These are phyloP conservation scores for Drosophila neutralis DNA, from an alignment of 2,888 invertebrate species.

Conservation along the genomic window DNA sequence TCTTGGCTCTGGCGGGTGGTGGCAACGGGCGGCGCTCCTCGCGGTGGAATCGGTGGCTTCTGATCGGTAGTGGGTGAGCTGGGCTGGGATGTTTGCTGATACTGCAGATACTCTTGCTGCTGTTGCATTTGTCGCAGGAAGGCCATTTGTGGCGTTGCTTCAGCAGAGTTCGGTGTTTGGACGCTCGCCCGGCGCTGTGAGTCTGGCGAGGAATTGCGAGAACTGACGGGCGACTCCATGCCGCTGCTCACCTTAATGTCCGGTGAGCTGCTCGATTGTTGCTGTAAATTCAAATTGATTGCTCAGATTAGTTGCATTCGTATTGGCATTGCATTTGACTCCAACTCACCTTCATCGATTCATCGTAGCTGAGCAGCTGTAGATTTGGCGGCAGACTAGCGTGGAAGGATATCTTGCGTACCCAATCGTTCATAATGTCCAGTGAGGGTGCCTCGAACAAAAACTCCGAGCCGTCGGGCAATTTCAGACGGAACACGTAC, in stretches of 20 bases:
- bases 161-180: slow-evolving; percentile 80
- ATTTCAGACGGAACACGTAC: slow-evolving; percentile 94
- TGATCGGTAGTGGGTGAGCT: slow-evolving; percentile 84
- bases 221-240: slow-evolving; percentile 86
- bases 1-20: slow-evolving; percentile 85
- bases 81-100: slow-evolving; percentile 67
- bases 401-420: slow-evolving; percentile 96
- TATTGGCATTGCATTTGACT: not conserved
- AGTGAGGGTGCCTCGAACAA: slow-evolving; percentile 92
- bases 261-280: slow-evolving; percentile 84
- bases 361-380: slow-evolving; percentile 93
- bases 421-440: slow-evolving; percentile 94
- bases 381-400: slow-evolving; percentile 95
- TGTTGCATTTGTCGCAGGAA: slow-evolving; percentile 85
- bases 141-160: slow-evolving; percentile 86
- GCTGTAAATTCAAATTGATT: slow-evolving; percentile 61
- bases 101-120: slow-evolving; percentile 71
- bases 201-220: slow-evolving; percentile 86
- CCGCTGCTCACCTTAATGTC: slow-evolving; percentile 83
- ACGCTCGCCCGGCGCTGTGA: slow-evolving; percentile 84
- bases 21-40: slow-evolving; percentile 87
- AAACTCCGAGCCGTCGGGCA: slow-evolving; percentile 97
- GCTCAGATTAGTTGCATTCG: not conserved
- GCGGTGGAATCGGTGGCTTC: slow-evolving; percentile 87
- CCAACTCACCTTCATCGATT: slow-evolving; percentile 86